Evolutionary conservation across 2,113 vertebrate genomes (phyloP).

Genomic region (Macaca nemestrina): DNA sequence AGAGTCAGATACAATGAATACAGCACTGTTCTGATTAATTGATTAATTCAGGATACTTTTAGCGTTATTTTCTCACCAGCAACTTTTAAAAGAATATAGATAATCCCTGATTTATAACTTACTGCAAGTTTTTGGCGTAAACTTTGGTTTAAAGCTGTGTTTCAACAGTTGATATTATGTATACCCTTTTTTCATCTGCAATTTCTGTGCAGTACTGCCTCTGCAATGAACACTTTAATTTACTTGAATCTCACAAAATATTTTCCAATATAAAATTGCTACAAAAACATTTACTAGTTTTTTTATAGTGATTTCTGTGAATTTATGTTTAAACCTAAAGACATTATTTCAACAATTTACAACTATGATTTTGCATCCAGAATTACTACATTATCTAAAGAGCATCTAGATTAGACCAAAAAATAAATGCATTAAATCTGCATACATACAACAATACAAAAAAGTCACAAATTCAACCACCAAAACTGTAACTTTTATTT

Average conservation of each 20-base stretch:
- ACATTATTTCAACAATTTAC: conserved; percentile 52
- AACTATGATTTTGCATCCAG: conserved; percentile 32
- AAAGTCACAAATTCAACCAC: conserved; percentile 84
- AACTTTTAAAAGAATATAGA: conserved; percentile 24
- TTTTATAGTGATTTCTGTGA: conserved; percentile 51
- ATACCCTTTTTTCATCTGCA: not conserved
- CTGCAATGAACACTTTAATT: conserved; percentile 29
- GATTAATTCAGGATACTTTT: conserved; percentile 19
- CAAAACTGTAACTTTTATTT: conserved; percentile 96
- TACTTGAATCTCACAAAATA: conserved; percentile 19
- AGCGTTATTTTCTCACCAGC: not conserved
- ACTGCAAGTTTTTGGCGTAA: not conserved
- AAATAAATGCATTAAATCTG: conserved; percentile 30
- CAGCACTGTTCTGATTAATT: not conserved
- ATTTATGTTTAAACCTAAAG: conserved; percentile 6
- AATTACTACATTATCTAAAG: conserved; percentile 34
- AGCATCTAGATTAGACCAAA: conserved; percentile 33
- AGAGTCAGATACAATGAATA: not conserved
- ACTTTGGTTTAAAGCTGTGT: not conserved
- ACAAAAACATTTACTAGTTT: conserved; percentile 20
- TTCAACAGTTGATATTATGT: not conserved
- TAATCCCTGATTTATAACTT: not conserved
- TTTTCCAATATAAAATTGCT: conserved; percentile 37
- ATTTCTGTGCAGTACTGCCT: not conserved
- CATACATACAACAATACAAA: conserved; percentile 73